Conservation (phyloP, 2,888 invertebrate species). For the Cremastobaeus sp. region DNA sequence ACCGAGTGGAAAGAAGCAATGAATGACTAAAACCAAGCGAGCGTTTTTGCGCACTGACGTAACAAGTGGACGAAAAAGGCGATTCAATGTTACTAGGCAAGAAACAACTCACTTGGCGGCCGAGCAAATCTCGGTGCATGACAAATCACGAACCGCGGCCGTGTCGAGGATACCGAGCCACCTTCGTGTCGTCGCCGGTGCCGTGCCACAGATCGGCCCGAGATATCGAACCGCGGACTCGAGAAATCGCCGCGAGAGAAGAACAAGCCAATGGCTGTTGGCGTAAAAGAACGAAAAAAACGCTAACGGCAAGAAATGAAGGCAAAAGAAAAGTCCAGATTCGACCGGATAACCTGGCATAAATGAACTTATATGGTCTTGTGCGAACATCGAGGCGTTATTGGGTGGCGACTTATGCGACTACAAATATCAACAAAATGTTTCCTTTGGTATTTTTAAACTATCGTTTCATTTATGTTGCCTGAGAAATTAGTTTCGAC, state of each 20-base stretch:
- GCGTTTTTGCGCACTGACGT: constrained; percentile 21
- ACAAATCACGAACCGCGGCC: constrained; percentile 43
- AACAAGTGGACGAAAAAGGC: constrained; percentile 31
- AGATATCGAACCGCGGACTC: constrained; percentile 27
- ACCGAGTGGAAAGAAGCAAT: background rate
- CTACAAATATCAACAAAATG: too few relatives aligned
- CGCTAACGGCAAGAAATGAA: constrained; percentile 6
- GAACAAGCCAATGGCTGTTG: constrained; percentile 30
- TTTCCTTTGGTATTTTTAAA: too few relatives aligned
- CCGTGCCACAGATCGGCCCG: constrained; percentile 34
- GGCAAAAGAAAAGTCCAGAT: constrained; percentile 23
- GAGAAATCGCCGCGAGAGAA: constrained; percentile 28
- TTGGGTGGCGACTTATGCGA: constrained; percentile 28
- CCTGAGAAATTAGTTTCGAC: too few relatives aligned
- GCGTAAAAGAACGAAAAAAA: background rate
- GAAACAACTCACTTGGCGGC: constrained; percentile 40
- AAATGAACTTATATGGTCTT: constrained; percentile 23
- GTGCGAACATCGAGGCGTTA: constrained; percentile 19
- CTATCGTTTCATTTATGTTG: too few relatives aligned
- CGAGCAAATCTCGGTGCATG: constrained; percentile 46
- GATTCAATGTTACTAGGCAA: constrained; percentile 39
- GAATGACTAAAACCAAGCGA: constrained; percentile 10
- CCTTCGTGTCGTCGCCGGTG: constrained; percentile 41
- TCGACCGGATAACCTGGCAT: constrained; percentile 32
- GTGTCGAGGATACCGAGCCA: constrained; percentile 44